Evolutionary conservation across 2,113 vertebrate species (phyloP).

Genomic region (Trichechus manatus): DNA sequence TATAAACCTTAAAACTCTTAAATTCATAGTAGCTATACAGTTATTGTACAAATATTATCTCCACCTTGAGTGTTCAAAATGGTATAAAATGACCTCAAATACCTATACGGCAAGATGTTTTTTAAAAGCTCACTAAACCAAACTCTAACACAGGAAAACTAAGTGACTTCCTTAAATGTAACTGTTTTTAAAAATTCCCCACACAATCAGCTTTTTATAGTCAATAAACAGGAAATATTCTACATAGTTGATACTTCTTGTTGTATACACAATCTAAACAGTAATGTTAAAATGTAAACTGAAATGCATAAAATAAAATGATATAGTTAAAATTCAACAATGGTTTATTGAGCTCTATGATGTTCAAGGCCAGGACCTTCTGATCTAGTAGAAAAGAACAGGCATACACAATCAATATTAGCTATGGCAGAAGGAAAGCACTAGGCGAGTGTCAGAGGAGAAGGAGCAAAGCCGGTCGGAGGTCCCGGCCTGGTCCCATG

Average conservation of each 20-base stretch:
- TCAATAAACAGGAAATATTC: background rate
- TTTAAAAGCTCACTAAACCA: background rate
- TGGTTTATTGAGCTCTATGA: background rate
- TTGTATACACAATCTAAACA: background rate
- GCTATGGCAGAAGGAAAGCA: fast-evolving
- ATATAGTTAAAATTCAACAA: background rate
- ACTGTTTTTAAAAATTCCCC: background rate
- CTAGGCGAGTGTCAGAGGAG: background rate
- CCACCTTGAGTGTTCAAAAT: background rate
- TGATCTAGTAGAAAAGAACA: fast-evolving
- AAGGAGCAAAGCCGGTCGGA: fast-evolving
- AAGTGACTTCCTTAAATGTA: background rate
- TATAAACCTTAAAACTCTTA: background rate
- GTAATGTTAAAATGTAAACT: background rate
- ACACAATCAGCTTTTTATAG: background rate
- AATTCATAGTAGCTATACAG: background rate
- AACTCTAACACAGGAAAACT: background rate
- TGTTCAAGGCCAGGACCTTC: background rate
- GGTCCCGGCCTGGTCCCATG: background rate
- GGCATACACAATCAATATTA: fast-evolving
- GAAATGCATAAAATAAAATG: background rate
- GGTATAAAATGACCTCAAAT: background rate
- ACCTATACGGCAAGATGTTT: background rate
- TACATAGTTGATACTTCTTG: background rate
- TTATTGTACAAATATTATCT: background rate